phyloP scores from a whole-genome alignment of 1,140 invertebrate genomes.

The Drosophila rufa region DNA sequence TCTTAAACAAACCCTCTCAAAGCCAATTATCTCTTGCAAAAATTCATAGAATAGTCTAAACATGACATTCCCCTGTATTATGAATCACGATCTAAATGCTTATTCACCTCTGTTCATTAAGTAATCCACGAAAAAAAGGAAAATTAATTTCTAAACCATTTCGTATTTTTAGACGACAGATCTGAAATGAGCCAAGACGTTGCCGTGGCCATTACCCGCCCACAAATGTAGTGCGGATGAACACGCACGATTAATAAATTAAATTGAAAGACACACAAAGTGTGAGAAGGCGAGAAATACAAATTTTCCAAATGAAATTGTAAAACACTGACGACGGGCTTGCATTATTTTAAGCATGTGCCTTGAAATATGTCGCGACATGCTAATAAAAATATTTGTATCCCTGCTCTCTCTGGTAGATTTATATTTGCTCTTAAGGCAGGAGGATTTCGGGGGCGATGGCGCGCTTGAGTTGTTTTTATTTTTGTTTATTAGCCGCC shows the following conservation, averaged over 20 bases:
- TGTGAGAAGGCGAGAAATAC: slow-evolving; percentile 39
- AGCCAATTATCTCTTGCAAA: background rate
- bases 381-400: slow-evolving; percentile 75
- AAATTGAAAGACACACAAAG: slow-evolving; percentile 79
- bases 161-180: slow-evolving; percentile 50
- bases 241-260: slow-evolving; percentile 83
- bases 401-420: slow-evolving; percentile 39
- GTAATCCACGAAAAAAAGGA: slow-evolving; percentile 42
- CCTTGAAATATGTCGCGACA: slow-evolving; percentile 78
- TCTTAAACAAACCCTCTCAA: background rate
- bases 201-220: slow-evolving; percentile 54
- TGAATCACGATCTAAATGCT: slow-evolving; percentile 22
- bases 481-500: slow-evolving; percentile 76
- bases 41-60: background rate
- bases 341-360: slow-evolving; percentile 67
- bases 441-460: slow-evolving; percentile 17
- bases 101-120: slow-evolving; percentile 49
- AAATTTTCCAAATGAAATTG: slow-evolving; percentile 63
- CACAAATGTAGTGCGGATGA: slow-evolving; percentile 64
- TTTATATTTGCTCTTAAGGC: slow-evolving; percentile 60
- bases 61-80: background rate
- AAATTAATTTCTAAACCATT: slow-evolving; percentile 35
- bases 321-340: slow-evolving; percentile 56
- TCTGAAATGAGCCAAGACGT: slow-evolving; percentile 52
- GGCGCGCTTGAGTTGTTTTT: slow-evolving; percentile 38